These are phyloP conservation scores for Alexandromys fortis DNA, from an alignment of 2,113 vertebrate species.

Conservation along the genomic window DNA sequence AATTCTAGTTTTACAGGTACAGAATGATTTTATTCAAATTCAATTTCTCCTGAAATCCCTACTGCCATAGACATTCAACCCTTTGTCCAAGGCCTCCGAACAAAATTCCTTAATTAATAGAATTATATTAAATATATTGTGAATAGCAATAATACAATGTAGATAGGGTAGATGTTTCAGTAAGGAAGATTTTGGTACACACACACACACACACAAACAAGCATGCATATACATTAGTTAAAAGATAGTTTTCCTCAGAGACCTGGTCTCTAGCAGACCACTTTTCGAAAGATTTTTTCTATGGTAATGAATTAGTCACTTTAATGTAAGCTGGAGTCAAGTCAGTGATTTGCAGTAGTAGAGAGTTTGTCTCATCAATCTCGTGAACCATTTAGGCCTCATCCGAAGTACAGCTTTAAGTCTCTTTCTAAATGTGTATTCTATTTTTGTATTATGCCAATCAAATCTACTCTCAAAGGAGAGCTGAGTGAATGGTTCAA, in stretches of 20 bases:
- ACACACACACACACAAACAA: background rate
- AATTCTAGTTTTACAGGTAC: background rate
- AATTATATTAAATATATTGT: background rate
- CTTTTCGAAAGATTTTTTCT: constrained; percentile 57
- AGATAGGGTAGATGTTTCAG: background rate
- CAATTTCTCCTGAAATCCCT: background rate
- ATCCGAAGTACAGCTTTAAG: constrained; percentile 76
- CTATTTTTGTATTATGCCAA: constrained; percentile 82
- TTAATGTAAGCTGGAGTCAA: constrained; percentile 71
- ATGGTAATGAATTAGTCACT: constrained; percentile 69
- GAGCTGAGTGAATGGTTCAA: constrained; percentile 74
- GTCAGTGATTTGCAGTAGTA: constrained; percentile 72
- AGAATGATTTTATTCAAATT: background rate
- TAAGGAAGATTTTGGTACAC: background rate
- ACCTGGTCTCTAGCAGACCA: background rate
- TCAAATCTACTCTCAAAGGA: constrained; percentile 79
- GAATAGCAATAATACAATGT: background rate
- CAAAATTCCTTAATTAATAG: background rate
- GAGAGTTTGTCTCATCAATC: constrained; percentile 76
- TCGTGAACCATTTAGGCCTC: constrained; percentile 74
- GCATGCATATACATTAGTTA: background rate
- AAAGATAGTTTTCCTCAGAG: constrained; percentile 10
- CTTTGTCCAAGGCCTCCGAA: background rate
- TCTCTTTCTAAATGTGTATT: constrained; percentile 77
- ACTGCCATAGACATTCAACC: background rate